Evolutionary conservation across 2,797 vertebrate genomes (phyloP), one percentile per base, ranked within the genome.

Genomic region (Gallinago stenura): DNA sequence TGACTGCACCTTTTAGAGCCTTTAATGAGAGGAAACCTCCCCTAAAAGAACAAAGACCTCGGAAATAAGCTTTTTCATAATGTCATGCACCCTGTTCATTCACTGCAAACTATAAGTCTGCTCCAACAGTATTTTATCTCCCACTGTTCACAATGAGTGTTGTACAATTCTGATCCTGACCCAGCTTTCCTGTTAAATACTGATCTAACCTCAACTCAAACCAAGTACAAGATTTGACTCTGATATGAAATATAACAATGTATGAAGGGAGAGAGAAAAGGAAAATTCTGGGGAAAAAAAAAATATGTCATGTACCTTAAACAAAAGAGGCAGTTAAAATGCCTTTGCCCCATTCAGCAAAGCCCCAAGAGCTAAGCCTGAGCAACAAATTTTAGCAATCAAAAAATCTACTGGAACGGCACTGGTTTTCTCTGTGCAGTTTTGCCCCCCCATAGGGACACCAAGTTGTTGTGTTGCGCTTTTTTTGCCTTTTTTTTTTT

Each of bases 1-100:
- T 50, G 33, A 16, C 37, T 35, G 58, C 37, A 76, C 19, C 2
- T 0, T 0, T 45, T 13, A 30, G 43, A 48, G 31, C 3, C 10
- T 6, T 53, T 60, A 31, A 61, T 35, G 57, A 46, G 43, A 86
- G 19, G 3, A 50, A 94, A 72, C 2, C 24, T 45, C 30, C 0
- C 21, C 24, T 43, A 12, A 56, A 65, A 50, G 24, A 79, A 10
- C 7, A 43, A 89, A 80, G n/a, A 46, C 20, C 61, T 71, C 41
- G 61, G 41, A 75, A 84, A 81, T 10, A 9, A 57, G 10, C 6
- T 33, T 71, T 64, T 58, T 33, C 20, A 13, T 46, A 11, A 53
- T 6, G 46, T 48, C 51, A 20, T 25, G 5, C 11, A 77, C 18
- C 4, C 70, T 66, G 16, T 28, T 76, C 50, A 65, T 90, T 60